Base-by-base conservation (phyloP, 2,113 vertebrate species). In the Alexandromys fortis region DNA sequence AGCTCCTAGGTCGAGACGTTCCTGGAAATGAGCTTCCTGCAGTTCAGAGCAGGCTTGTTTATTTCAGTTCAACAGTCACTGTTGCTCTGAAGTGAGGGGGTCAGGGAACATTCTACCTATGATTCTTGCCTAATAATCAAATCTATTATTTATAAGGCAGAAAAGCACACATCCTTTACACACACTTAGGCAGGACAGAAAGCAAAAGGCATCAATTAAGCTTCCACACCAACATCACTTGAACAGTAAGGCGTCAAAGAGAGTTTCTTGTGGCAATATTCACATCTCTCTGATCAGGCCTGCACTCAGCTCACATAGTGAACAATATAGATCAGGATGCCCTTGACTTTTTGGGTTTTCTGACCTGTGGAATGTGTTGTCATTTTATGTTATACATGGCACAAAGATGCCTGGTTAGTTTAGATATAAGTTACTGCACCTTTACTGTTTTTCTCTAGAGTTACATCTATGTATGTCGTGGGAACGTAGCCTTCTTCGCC, bases 351-450 rank as follows among this genome's bases (percentile, higher is more conserved):
- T 96, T 96, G 78, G 94, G 93, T 94, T 96, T 98, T 96, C 93
- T 96, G 88, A 94, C 58, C 97, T 94, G 52, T 55, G 97, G 67
- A 78, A 47, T 81, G 63, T 90, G 92, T 96, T 96, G 95, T 89
- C 90, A 78, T 88, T 89, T 94, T 94, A 88, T 33, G 86, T 97
- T 97, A 96, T 0, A 86, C 87, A 95, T 47, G 93, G 90, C n/a
- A 97, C 95, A 97, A 98, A 98, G 96, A 85, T 93, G 98, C 91
- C 95, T 92, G 91, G 94, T 98, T 98, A 98, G 96, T 98, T 99
- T 99, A 99, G 98, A 99, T 99, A 99, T 99, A 99, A 98, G 99
- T 99, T 99, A 99, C 99, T 98, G 99, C 99, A 99, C 99, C 99
- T 99, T 99, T 99, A 99, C 99, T 99, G 99, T 99, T 99, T 98